Percentiles rank a stretch among this genome's conserved stretches.
Evolutionary conservation across 2,113 vertebrate genomes (phyloP).

Genomic region (Oryzias melastigma): DNA sequence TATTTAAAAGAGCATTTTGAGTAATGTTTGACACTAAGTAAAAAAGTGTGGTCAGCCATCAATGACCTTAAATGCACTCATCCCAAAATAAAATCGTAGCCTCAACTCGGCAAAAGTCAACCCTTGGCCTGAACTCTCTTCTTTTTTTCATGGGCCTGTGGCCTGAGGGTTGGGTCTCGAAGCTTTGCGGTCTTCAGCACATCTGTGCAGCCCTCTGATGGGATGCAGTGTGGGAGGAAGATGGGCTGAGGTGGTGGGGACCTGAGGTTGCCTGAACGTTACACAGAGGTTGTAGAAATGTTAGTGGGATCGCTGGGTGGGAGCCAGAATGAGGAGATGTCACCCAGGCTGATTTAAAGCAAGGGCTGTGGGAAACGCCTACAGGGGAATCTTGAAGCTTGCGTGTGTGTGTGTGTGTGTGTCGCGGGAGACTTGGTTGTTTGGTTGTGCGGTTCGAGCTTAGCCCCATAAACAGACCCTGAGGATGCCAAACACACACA

Average conservation of each 20-base stretch:
- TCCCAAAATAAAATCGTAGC: conserved; percentile 32
- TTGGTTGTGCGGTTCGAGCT: conserved; percentile 61
- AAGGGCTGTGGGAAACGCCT: conserved; percentile 68
- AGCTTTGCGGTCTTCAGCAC: conserved; percentile 49
- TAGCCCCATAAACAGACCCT: conserved; percentile 50
- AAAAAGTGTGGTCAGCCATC: not conserved
- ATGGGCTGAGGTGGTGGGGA: conserved; percentile 36
- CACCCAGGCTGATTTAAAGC: conserved; percentile 66
- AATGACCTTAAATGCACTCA: conserved; percentile 28
- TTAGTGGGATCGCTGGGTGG: conserved; percentile 51
- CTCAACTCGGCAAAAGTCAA: conserved; percentile 27
- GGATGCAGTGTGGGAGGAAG: conserved; percentile 37
- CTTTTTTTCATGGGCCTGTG: conserved; percentile 48
- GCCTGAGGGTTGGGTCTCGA: conserved; percentile 45
- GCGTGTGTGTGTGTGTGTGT: conserved; percentile 36
- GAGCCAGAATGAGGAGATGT: conserved; percentile 60
- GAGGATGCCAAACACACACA: conserved; percentile 43
- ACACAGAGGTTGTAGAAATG: conserved; percentile 58
- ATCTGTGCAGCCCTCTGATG: conserved; percentile 48
- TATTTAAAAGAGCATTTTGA: no score
- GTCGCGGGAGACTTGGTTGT: conserved; percentile 38
- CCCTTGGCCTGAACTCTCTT: conserved; percentile 27
- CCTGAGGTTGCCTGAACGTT: conserved; percentile 51
- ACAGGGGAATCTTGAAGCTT: conserved; percentile 56
- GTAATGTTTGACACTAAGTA: no score